phyloP scores from a whole-genome alignment of 53 echinoderm and acorn worm species.

The Actinopyga echinites region DNA sequence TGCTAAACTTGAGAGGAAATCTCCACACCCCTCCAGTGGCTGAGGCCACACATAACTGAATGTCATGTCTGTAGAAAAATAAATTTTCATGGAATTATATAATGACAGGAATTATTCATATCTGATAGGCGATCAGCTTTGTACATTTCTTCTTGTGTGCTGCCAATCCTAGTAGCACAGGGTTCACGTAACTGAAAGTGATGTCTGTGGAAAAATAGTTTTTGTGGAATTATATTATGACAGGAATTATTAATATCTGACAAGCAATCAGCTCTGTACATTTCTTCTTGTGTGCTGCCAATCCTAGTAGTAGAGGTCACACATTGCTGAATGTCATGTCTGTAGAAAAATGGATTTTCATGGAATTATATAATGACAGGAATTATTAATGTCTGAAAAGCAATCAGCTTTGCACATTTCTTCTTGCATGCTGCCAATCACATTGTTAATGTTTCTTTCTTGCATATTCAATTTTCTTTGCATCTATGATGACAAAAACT shows the following conservation, averaged over 20 bases:
- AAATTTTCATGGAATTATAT: background rate
- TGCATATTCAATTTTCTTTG: too few relatives aligned
- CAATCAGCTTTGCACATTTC: too few relatives aligned
- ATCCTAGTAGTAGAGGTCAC: conserved; percentile 88
- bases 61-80: conserved; percentile 70
- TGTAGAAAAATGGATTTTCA: background rate
- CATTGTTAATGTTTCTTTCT: too few relatives aligned
- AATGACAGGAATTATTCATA: background rate
- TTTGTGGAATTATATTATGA: background rate
- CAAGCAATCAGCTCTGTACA: too few relatives aligned
- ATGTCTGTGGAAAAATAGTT: conserved; percentile 56
- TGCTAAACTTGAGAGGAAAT: conserved; percentile 81
- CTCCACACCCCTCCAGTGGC: conserved; percentile 97
- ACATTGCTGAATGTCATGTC: conserved; percentile 89
- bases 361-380: background rate
- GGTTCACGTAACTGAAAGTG: conserved; percentile 84
- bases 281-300: too few relatives aligned
- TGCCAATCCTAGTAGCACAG: conserved; percentile 90
- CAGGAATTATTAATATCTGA: too few relatives aligned
- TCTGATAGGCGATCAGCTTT: too few relatives aligned
- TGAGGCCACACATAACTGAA: conserved; percentile 81
- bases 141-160: too few relatives aligned
- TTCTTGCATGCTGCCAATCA: too few relatives aligned
- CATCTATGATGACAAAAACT: too few relatives aligned
- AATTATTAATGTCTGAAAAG: too few relatives aligned